These are phyloP conservation scores for Gambusia holbrooki DNA, from an alignment of 2,113 vertebrate genomes.

Conservation along the genomic window DNA sequence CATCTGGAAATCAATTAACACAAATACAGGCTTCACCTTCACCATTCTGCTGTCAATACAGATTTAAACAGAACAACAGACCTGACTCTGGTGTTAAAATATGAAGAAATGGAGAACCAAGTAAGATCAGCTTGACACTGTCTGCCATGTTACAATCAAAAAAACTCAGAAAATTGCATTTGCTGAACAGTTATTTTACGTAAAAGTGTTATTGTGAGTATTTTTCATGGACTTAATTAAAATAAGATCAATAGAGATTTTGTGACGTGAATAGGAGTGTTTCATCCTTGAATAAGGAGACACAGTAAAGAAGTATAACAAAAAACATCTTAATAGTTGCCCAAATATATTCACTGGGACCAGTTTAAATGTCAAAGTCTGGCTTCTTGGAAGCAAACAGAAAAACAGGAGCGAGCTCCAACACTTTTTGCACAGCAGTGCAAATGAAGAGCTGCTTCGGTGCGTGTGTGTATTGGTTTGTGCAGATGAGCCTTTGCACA, in stretches of 20 bases:
- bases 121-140: background rate
- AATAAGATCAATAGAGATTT: background rate
- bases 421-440: background rate
- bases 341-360: background rate
- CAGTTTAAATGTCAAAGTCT: background rate
- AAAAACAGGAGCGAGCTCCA: background rate
- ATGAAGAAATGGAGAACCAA: background rate
- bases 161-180: background rate
- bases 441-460: background rate
- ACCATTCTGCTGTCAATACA: background rate
- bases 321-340: background rate
- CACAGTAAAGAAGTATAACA: background rate
- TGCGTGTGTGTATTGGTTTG: background rate
- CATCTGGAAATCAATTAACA: no score
- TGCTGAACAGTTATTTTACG: background rate
- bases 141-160: background rate
- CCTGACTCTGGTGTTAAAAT: background rate
- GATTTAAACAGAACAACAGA: background rate
- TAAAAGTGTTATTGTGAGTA: background rate
- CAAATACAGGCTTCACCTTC: no score
- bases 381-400: background rate
- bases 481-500: background rate
- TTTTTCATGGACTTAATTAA: background rate
- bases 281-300: no score
- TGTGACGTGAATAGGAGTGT: background rate